These are phyloP conservation scores for Theocolax elegans DNA, from an alignment of 1,140 invertebrate genomes.

Conservation along the genomic window DNA sequence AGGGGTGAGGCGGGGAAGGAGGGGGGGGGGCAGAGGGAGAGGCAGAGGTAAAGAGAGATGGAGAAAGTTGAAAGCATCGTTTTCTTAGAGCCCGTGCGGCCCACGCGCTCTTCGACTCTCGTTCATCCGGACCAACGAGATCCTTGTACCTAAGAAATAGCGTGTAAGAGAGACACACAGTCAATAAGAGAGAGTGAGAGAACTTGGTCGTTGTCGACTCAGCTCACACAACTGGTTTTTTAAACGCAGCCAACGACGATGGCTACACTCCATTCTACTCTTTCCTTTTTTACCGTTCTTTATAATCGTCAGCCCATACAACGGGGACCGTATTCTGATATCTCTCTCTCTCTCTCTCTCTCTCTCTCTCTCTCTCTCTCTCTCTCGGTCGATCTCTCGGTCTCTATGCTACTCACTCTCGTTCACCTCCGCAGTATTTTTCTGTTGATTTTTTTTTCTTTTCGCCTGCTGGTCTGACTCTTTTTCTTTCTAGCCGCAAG, in stretches of 20 bases:
- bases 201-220: slow-evolving; percentile 53
- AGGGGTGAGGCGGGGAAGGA: not conserved
- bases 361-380: not conserved
- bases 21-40: slow-evolving; percentile 14
- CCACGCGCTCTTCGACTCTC: slow-evolving; percentile 59
- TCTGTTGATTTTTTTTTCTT: slow-evolving; percentile 1
- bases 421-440: slow-evolving; percentile 17
- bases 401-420: not conserved
- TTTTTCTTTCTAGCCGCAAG: slow-evolving; percentile 52
- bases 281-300: slow-evolving; percentile 66
- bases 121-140: slow-evolving; percentile 32
- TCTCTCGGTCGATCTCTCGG: not conserved
- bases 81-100: slow-evolving; percentile 60
- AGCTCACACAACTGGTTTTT: slow-evolving; percentile 67
- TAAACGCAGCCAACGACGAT: slow-evolving; percentile 65
- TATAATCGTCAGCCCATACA: slow-evolving; percentile 65
- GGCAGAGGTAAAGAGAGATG: slow-evolving; percentile 24
- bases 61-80: slow-evolving; percentile 34
- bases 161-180: slow-evolving; percentile 3
- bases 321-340: slow-evolving; percentile 53
- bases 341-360: slow-evolving; percentile 39
- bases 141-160: slow-evolving; percentile 15
- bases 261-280: slow-evolving; percentile 64
- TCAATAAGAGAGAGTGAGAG: slow-evolving; percentile 34
- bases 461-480: slow-evolving; percentile 1